Conservation (phyloP, 2,113 vertebrate genomes). For the Pycnonotus jocosus region DNA sequence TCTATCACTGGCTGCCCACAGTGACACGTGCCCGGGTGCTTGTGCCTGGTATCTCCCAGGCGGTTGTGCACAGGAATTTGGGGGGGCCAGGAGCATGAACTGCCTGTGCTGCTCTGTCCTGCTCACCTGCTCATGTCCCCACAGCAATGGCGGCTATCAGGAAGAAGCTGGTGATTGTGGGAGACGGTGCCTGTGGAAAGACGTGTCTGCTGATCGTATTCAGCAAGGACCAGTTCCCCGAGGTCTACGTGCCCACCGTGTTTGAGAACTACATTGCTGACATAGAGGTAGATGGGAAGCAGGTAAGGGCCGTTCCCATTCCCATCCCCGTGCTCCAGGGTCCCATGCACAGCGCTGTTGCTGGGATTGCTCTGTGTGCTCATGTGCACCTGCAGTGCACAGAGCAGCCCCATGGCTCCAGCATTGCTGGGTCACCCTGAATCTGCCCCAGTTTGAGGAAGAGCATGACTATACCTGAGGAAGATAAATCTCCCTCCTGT, state of each 20-base stretch:
- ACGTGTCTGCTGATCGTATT: conserved; percentile 97
- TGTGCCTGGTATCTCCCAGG: fast-evolving
- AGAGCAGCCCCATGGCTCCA: fast-evolving
- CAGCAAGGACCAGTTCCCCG: conserved; percentile 97
- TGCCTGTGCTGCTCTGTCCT: not conserved
- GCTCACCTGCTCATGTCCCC: not conserved
- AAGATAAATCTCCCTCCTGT: not conserved
- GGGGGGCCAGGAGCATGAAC: not conserved
- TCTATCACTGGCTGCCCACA: fast-evolving
- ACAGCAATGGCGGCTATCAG: conserved; percentile 93
- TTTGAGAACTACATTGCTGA: conserved; percentile 99
- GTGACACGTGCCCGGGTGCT: not conserved
- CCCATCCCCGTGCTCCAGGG: fast-evolving
- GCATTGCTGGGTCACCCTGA: not conserved
- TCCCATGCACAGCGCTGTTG: fast-evolving
- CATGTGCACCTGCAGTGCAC: fast-evolving
- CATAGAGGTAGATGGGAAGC: conserved; percentile 96
- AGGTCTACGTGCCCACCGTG: conserved; percentile 95
- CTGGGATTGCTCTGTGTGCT: not conserved
- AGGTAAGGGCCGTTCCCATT: conserved; percentile 64
- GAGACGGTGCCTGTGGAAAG: conserved; percentile 94
- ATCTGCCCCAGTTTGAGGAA: not conserved
- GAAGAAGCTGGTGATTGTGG: conserved; percentile 98
- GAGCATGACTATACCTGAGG: fast-evolving
- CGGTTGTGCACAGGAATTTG: fast-evolving